Evolutionary conservation across 2,113 vertebrate genomes (phyloP), one percentile per base, ranked within the genome.

Genomic region (Sinocyclocheilus anshuiensis): DNA sequence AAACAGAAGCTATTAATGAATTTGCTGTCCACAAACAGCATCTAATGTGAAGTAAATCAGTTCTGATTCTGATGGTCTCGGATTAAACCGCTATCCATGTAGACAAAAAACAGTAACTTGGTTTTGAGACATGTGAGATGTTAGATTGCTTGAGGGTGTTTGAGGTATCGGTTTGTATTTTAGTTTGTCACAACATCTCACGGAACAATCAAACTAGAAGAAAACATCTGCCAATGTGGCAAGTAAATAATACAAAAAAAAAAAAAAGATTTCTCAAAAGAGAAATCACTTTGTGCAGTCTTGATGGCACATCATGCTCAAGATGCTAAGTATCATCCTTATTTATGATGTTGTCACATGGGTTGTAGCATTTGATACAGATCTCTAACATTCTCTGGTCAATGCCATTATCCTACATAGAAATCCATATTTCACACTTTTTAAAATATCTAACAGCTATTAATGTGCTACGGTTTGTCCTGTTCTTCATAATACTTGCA

Each of bases 341-440:
- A 81, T 48, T 45, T 48, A 67, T 45, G 8, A 61, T 39, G 11
- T 63, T 45, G 24, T 20, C n/a, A 48, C 79, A 67, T 48, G 6
- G 61, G 29, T 48, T 81, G 39, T 65, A 20, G 9, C 59, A 63
- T 65, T 67, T 26, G 6, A 67, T 67, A 45, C 39, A 45, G 8
- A 10, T 67, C n/a, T 29, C 20, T 29, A 26, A 65, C 6, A 67
- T 65, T 48, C 13, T 48, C 45, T 26, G 15, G 39, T 65, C 57
- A 81, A 65, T 26, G 36, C 59, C 7, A 50, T 67, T 81, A 48
- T 81, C 16, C 4, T 67, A 8, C 6, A 26, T 26, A 11, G 39
- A 67, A 67, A 67, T 81, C 79, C 39, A 65, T 50, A 81, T 67
- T 65, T 81, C 45, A 26, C 39, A 10, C 79, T 81, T 81, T 81